Base-by-base conservation (phyloP, 2,113 vertebrate species). In the Apteryx owenii region DNA sequence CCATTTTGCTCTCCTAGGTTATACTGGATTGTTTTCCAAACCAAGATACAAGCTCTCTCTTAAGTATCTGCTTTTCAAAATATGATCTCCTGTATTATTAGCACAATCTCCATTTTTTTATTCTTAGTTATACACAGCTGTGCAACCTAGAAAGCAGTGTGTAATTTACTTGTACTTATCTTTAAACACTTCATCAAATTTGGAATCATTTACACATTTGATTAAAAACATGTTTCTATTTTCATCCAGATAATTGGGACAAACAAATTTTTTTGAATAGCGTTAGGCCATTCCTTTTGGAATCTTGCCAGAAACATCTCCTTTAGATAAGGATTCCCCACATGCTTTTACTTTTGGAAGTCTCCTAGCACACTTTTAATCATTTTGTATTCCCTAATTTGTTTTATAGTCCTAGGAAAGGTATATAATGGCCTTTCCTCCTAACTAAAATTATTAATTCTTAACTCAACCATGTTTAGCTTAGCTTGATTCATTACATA, bases 361-460 rank as follows among this genome's bases (percentile, higher is more conserved):
- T 60, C 4, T 13, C n/a, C 11, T 31, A 46, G n/a, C 2, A 54
- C 61, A n/a, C 58, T 68, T 62, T 68, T 28, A 50, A 44, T 44
- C 3, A n/a, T 69, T 51, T 25, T 51, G 2, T 2, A 23, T 78
- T 54, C 60, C 78, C 13, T 6, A 40, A 70, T 58, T 78, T 68
- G 9, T 51, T 53, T 73, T 40, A 2, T 36, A 64, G 31, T 51
- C 7, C 10, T 19, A 1, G 64, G 29, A 14, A 83, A 79, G 8
- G 2, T 46, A 23, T 31, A 31, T 20, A 46, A 56, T 5, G 2
- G 0, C 1, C 21, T 51, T 61, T 46, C 8, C 10, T 50, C 29
- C 26, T 38, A 82, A 19, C 13, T 25, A 29, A 44, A 79, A 64
- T 51, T 54, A 26, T 64, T 31, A 29, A 56, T 69, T 40, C 12